Evolutionary conservation across 2,888 invertebrate genomes (phyloP), one percentile per base, ranked within the genome.

Genomic region (Tetranychus truncatus): DNA sequence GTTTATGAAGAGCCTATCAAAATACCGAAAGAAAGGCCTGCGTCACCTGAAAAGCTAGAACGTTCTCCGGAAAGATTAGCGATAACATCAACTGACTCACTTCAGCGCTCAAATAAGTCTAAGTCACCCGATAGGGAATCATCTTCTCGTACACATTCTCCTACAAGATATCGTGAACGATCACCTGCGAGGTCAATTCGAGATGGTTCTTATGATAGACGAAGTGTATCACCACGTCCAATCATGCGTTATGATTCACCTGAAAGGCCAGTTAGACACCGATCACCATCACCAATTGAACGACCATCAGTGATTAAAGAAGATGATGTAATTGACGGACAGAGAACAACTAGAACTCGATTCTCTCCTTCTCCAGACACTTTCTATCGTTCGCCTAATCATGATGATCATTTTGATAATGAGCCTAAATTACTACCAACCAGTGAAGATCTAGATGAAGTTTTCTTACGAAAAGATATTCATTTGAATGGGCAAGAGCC

Each of bases 401-500:
- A 9, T 9, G 15, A 15, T 55, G 15, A 15, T 55, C 15, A 9
- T 9, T 15, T 55, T 55, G 15, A 15, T 55, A 75, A 76, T 24
- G 21, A 69, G 4, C 71, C 74, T 66, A 46, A 73, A 34, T 65
- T 65, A 7, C 46, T 73, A 6, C 45, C 67, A n/a, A 21, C 69
- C 7, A 75, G 66, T 44, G 74, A 73, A 15, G 74, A 76, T 24
- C 74, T 76, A 55, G 74, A 76, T 55, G 71, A 72, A 34, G 46
- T 67, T 21, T 75, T 75, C 66, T 18, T 75, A 8, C 55, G 72
- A 18, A 66, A 44, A 18, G 67, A 75, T 9, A 44, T 24, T n/a
- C 11, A 24, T 1, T 18, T 34, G 15, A 72, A n/a, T n/a, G 72
- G 44, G 5, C 20, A 44, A n/a, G 72, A 72, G 20, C 44, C 44